Base-by-base conservation (phyloP, 2,888 invertebrate species). In the Drosophila maculinotata region DNA sequence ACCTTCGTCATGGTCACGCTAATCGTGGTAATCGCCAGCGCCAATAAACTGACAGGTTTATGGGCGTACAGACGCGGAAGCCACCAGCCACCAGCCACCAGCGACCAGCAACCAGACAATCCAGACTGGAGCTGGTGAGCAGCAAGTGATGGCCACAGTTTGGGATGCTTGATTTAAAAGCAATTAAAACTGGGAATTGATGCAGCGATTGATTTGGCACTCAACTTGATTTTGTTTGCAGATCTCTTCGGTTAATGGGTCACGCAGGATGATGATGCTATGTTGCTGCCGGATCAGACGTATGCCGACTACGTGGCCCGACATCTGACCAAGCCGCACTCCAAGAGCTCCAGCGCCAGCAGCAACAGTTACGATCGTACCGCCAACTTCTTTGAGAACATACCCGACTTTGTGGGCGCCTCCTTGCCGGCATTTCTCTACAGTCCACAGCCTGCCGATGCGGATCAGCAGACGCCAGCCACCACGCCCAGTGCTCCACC, bases 221-320 rank as follows among this genome's bases (percentile, higher is more conserved):
- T 31, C 53, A 47, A 52, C 47, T 56, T 54, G 6, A 14, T 10
- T 38, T 15, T 38, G 17, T 3, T 38, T 38, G 49, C 74, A 74
- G 74, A 45, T 74, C 36, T 44, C 62, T 36, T 62, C 42, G 67
- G 76, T 72, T 73, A 62, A 73, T 73, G 73, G 76, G 73, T 73
- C 77, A 76, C 73, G 68, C 77, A 72, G 60, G 59, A 66, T 67
- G 76, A 41, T 66, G 71, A 66, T 79, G 76, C 89, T 88, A 94
- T 94, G 95, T 93, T 96, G 92, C 93, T 95, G 92, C 95, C 96
- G 82, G 96, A 96, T 92, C 95, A 96, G 93, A 95, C 95, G 86
- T 96, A 96, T 93, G 95, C 95, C 57, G 88, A 84, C 74, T 84
- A 88, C 47, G 83, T 85, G 71, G 75, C 69, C 64, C 85, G 72